Evolutionary conservation across 2,797 vertebrate genomes (phyloP).

Genomic region (Dendrocincla fuliginosa): DNA sequence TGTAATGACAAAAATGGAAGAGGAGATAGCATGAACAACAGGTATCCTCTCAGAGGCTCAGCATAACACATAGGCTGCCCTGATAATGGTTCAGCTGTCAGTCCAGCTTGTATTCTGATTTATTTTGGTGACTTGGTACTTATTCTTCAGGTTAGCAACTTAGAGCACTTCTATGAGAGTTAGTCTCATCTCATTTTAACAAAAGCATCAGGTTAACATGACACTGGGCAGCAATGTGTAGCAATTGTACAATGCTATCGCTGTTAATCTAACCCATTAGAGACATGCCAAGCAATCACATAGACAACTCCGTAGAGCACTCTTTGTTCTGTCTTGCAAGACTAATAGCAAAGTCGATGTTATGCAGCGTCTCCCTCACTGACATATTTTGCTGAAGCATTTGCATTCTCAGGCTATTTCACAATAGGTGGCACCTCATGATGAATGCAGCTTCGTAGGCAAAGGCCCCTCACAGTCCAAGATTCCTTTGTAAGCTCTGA

Average conservation of each 20-base stretch:
- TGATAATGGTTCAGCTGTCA: neutral
- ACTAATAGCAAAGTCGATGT: neutral
- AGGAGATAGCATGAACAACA: neutral
- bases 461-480: neutral
- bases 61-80: rapidly evolving
- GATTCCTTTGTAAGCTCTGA: neutral
- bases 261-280: neutral
- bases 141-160: neutral
- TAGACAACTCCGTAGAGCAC: neutral
- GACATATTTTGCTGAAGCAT: neutral
- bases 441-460: neutral
- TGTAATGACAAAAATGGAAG: slow-evolving; percentile 21
- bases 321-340: neutral
- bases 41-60: neutral
- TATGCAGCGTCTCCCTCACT: neutral
- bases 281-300: neutral
- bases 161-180: neutral
- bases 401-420: neutral
- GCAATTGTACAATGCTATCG: rapidly evolving
- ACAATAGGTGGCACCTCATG: neutral
- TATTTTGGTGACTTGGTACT: neutral
- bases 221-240: neutral
- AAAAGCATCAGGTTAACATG: neutral
- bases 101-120: neutral
- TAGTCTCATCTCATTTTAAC: neutral